Evolutionary conservation across 2,797 vertebrate genomes (phyloP).

Genomic region (Premnoplex brunnescens): DNA sequence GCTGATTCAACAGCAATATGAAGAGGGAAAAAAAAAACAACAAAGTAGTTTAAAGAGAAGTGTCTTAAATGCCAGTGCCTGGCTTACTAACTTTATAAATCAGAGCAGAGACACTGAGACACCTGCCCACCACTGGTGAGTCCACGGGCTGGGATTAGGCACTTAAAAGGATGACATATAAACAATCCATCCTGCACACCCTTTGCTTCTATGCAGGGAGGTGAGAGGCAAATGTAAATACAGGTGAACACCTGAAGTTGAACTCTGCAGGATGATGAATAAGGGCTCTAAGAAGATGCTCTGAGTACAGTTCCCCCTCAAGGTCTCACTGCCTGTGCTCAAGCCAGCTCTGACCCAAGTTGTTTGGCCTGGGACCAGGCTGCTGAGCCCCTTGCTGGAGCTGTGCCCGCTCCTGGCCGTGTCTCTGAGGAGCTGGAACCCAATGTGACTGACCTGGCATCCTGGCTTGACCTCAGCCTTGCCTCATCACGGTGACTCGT

Average conservation of each 20-base stretch:
- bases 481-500: neutral
- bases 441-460: neutral
- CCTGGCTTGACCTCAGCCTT: neutral
- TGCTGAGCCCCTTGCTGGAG: neutral
- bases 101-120: neutral
- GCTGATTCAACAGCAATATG: neutral
- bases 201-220: neutral
- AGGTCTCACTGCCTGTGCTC: neutral
- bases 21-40: neutral
- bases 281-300: neutral
- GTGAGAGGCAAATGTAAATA: neutral
- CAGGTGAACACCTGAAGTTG: neutral
- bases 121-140: neutral
- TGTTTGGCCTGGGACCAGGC: neutral
- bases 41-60: neutral
- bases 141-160: neutral
- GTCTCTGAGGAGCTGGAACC: neutral
- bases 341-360: neutral
- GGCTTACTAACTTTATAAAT: neutral
- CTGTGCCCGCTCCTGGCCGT: accelerated
- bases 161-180: neutral
- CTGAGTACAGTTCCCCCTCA: neutral
- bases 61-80: neutral
- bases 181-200: neutral
- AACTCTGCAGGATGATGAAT: neutral